phyloP scores from a whole-genome alignment of 2,113 vertebrate genomes.

The Setophaga petechia region DNA sequence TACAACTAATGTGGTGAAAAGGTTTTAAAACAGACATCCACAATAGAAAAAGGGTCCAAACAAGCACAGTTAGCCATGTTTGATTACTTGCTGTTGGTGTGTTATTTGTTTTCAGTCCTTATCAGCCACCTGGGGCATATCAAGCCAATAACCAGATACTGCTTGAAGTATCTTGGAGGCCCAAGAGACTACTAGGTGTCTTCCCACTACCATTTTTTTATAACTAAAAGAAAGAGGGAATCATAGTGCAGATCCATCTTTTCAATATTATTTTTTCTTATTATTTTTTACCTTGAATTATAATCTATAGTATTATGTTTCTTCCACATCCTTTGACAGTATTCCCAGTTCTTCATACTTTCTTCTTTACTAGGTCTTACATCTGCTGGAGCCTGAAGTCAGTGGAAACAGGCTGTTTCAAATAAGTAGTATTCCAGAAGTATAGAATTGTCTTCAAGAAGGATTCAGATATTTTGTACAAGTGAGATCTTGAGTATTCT shows the following conservation, averaged over 20 bases:
- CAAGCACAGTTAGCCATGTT: background rate
- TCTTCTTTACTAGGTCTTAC: background rate
- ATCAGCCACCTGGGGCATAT: background rate
- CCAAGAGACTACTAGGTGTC: background rate
- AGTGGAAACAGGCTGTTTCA: background rate
- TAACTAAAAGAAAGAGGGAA: background rate
- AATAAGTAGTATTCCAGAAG: background rate
- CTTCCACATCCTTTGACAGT: background rate
- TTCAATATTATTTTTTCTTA: background rate
- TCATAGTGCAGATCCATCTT: background rate
- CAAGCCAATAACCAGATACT: background rate
- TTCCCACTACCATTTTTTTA: rapidly evolving
- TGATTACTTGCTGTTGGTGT: background rate
- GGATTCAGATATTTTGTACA: background rate
- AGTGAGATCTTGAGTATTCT: background rate
- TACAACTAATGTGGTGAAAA: background rate
- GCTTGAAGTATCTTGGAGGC: background rate
- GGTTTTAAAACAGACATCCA: background rate
- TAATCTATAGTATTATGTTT: background rate
- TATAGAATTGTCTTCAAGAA: background rate
- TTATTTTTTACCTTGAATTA: background rate
- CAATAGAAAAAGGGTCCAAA: background rate
- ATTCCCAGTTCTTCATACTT: background rate
- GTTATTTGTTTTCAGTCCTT: background rate
- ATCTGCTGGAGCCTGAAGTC: background rate